phyloP scores from a whole-genome alignment of 2,888 invertebrate genomes.

The Lycia hirtaria region DNA sequence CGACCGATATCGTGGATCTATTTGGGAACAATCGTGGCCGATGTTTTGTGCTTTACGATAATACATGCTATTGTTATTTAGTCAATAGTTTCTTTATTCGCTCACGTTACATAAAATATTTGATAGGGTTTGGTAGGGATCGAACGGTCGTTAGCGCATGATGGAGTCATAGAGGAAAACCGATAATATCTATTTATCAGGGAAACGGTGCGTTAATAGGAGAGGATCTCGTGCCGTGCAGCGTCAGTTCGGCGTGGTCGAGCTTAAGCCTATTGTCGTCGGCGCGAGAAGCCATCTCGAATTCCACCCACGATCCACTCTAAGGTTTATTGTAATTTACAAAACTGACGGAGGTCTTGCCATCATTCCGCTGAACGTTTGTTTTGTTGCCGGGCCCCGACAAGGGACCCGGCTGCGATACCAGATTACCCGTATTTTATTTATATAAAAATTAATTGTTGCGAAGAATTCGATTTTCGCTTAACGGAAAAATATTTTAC shows the following conservation, averaged over 20 bases:
- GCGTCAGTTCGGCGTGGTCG: slow-evolving; percentile 53
- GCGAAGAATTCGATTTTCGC: slow-evolving; percentile 22
- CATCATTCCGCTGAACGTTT: slow-evolving; percentile 70
- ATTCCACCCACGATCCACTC: slow-evolving; percentile 77
- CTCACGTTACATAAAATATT: slow-evolving; percentile 51
- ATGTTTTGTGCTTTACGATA: slow-evolving; percentile 75
- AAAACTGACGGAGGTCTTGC: slow-evolving; percentile 79
- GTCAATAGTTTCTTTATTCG: slow-evolving; percentile 61
- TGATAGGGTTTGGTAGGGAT: slow-evolving; percentile 45
- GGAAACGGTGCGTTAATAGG: slow-evolving; percentile 65
- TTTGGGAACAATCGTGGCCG: slow-evolving; percentile 67
- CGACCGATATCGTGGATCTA: slow-evolving; percentile 72
- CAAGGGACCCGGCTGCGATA: slow-evolving; percentile 47
- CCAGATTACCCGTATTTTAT: slow-evolving; percentile 49
- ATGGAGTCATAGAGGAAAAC: slow-evolving; percentile 34
- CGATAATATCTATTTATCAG: slow-evolving; percentile 58
- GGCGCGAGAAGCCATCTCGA: slow-evolving; percentile 67
- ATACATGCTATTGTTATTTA: slow-evolving; percentile 67
- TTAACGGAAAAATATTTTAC: slow-evolving; percentile 25
- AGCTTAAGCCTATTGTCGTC: slow-evolving; percentile 75
- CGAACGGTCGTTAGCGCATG: slow-evolving; percentile 42
- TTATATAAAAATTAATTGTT: slow-evolving; percentile 36
- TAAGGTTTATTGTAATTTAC: slow-evolving; percentile 83
- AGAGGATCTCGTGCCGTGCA: slow-evolving; percentile 63
- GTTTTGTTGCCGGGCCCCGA: slow-evolving; percentile 62